Evolutionary conservation across 2,113 vertebrate genomes (phyloP), one percentile per base, ranked within the genome.

Genomic region (Myotis davidii): DNA sequence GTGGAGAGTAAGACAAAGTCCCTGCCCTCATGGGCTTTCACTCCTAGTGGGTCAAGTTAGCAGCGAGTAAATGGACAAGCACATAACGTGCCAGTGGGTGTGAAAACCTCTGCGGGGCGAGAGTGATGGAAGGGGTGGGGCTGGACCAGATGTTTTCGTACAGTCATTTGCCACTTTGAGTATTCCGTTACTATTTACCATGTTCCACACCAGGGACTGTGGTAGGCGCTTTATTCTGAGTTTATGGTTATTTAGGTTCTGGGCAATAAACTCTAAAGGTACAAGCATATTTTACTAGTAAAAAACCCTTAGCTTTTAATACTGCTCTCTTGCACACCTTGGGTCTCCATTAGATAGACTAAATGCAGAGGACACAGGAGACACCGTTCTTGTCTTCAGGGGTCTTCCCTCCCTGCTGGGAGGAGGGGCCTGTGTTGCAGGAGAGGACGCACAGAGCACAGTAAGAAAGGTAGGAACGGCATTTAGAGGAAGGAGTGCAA

Each of bases 21-120:
- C 34, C 52, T 73, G 61, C 23, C 10, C 10, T 61, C 50, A 0
- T 0, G 64, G 23, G 56, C 67, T 34, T 82, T 70, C 27, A 6
- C 56, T 81, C 5, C 4, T 5, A 25, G 18, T 5, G 12, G 7
- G 10, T 14, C 52, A 6, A 0, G 27, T 37, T 13, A 76, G 73
- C 70, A 3, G 6, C 0, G 85, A 56, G 52, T 20, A 14, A 4
- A 17, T 7, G 64, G 29, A 5, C 25, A 20, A 25, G 69, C 17
- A 6, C 0, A 1, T 25, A 6, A 6, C 23, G 10, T 2, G 0
- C 17, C 1, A 4, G 21, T 27, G 23, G 29, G 14, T 42, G 39
- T 34, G 72, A 56, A 25, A 32, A 7, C 4, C 12, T 27, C 3
- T 25, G 48, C 73, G 7, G 16, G 50, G 29, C 0, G 6, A 11